A percentile compares a stretch with the other conserved stretches of the same genome.
Conservation (phyloP, 2,113 vertebrate species). For the Plecturocebus donacophilus region DNA sequence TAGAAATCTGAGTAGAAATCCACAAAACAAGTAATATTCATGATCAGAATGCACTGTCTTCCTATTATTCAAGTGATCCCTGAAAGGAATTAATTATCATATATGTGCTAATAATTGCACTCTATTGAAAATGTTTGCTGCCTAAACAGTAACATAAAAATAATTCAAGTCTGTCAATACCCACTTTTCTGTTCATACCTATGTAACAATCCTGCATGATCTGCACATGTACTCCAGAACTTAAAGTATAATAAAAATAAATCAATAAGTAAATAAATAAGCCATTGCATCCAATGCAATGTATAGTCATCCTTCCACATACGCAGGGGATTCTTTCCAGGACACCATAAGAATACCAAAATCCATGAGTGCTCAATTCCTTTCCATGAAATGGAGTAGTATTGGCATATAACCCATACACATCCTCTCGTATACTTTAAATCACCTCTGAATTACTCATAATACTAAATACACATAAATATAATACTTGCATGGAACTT, state of each 20-base stretch:
- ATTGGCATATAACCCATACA: background rate
- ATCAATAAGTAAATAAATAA: too few relatives aligned
- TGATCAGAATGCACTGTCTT: background rate
- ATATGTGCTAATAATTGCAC: background rate
- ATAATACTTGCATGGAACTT: background rate
- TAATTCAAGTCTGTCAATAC: background rate
- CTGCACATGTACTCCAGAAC: too few relatives aligned
- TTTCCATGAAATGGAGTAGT: background rate
- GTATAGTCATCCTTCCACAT: background rate
- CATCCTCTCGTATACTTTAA: background rate
- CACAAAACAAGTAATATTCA: background rate
- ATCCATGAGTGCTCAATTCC: background rate
- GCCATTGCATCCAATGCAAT: background rate
- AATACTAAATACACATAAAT: background rate
- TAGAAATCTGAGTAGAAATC: slow-evolving; percentile 23
- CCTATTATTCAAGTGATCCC: background rate
- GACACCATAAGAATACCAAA: background rate
- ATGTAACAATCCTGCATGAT: too few relatives aligned
- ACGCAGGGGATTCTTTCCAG: background rate
- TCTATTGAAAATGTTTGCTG: background rate
- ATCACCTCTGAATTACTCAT: background rate
- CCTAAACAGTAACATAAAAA: background rate
- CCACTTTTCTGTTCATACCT: background rate
- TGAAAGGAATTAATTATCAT: background rate
- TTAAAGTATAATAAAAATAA: too few relatives aligned